These are phyloP conservation scores for Plectrocnemia conspersa DNA, from an alignment of 1,140 invertebrate species.

Conservation along the genomic window DNA sequence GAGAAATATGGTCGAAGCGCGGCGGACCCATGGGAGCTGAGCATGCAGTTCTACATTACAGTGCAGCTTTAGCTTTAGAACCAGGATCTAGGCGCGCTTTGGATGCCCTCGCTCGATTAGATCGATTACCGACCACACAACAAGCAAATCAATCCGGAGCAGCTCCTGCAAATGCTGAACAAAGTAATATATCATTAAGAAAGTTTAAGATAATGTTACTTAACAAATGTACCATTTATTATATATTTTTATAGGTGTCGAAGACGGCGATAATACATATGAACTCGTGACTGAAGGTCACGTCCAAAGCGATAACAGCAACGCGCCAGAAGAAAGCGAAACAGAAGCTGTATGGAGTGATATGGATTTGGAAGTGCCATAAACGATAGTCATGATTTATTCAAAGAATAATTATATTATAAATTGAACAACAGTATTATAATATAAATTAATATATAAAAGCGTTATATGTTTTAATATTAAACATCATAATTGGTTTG, in stretches of 20 bases:
- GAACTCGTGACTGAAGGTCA: conserved; percentile 53
- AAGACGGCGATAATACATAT: conserved; percentile 55
- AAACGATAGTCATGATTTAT: not conserved
- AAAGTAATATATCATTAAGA: conserved; percentile 14
- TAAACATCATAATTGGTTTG: no score
- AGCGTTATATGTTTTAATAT: no score
- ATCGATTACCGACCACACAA: conserved; percentile 47
- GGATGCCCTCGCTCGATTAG: conserved; percentile 62
- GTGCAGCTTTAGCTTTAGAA: conserved; percentile 62
- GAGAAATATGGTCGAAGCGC: conserved; percentile 55
- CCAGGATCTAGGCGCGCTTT: conserved; percentile 59
- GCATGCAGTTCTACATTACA: conserved; percentile 67
- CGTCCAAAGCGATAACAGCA: conserved; percentile 49
- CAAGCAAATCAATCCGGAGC: conserved; percentile 46
- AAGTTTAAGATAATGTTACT: no score
- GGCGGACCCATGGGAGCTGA: conserved; percentile 52
- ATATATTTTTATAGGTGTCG: conserved; percentile 40
- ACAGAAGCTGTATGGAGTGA: conserved; percentile 59
- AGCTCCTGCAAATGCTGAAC: conserved; percentile 8
- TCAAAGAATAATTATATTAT: no score
- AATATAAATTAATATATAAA: no score
- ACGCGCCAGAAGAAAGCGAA: conserved; percentile 57
- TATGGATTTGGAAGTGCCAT: conserved; percentile 50
- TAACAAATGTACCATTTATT: no score
- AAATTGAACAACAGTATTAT: no score